Evolutionary conservation across 2,888 invertebrate genomes (phyloP).

Genomic region (Taenaris catops): DNA sequence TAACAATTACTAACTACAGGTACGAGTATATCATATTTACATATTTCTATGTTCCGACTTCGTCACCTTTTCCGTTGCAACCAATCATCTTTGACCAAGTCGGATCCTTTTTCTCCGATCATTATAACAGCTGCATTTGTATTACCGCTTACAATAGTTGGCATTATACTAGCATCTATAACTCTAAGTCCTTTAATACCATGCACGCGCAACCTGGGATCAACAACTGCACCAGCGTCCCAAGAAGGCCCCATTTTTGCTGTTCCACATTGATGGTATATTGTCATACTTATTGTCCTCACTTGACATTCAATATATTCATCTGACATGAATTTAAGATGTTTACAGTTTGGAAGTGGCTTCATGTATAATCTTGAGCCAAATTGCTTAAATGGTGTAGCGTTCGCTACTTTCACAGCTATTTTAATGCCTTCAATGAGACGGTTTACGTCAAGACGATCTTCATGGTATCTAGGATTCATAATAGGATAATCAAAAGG

Average conservation of each 20-base stretch:
- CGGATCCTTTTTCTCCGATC: constrained; percentile 94
- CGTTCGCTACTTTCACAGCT: constrained; percentile 85
- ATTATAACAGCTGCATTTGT: constrained; percentile 96
- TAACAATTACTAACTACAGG: no score
- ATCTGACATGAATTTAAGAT: constrained; percentile 86
- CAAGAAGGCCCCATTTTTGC: constrained; percentile 92
- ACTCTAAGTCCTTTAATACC: constrained; percentile 89
- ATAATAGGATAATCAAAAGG: constrained; percentile 94
- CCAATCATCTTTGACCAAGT: constrained; percentile 93
- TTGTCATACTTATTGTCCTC: constrained; percentile 92
- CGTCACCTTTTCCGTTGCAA: constrained; percentile 56
- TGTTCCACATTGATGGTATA: constrained; percentile 94
- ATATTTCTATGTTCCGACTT: constrained; percentile 1
- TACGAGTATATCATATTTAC: no score
- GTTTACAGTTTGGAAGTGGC: constrained; percentile 89
- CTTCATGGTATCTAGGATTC: constrained; percentile 94
- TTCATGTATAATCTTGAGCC: constrained; percentile 87
- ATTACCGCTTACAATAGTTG: constrained; percentile 92
- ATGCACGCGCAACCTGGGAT: constrained; percentile 87
- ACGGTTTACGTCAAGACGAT: constrained; percentile 87
- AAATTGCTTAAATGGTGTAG: constrained; percentile 89
- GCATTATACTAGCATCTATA: constrained; percentile 94
- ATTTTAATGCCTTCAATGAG: constrained; percentile 92
- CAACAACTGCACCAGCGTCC: constrained; percentile 90
- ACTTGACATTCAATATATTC: constrained; percentile 93